Evolutionary conservation across 1,140 invertebrate species (phyloP).

Genomic region (Battus philenor): DNA sequence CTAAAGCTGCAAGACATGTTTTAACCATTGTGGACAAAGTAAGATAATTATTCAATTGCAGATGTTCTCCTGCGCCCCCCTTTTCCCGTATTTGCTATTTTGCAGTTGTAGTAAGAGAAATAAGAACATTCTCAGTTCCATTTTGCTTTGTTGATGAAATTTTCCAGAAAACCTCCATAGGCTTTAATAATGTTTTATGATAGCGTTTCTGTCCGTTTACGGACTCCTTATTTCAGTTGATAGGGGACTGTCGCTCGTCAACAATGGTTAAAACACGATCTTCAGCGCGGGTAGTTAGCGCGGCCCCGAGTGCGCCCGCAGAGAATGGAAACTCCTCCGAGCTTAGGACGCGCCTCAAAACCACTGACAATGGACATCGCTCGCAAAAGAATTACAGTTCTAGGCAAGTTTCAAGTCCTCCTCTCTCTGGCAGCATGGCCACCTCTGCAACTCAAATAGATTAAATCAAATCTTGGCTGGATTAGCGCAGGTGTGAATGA

Average conservation of each 20-base stretch:
- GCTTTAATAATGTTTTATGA: constrained; percentile 45
- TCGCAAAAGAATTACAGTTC: constrained; percentile 47
- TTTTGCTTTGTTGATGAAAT: constrained; percentile 51
- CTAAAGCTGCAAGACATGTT: constrained; percentile 70
- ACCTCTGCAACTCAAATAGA: constrained; percentile 10
- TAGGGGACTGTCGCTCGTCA: constrained; percentile 66
- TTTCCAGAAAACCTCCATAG: constrained; percentile 59
- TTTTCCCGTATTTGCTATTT: constrained; percentile 33
- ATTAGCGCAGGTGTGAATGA: background rate
- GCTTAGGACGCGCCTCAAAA: constrained; percentile 62
- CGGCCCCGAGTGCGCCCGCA: constrained; percentile 49
- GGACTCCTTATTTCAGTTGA: constrained; percentile 72
- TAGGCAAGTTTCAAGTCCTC: constrained; percentile 61
- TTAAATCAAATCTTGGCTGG: background rate
- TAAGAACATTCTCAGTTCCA: constrained; percentile 41
- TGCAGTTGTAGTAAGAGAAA: constrained; percentile 62
- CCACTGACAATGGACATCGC: constrained; percentile 55
- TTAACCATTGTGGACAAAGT: constrained; percentile 73
- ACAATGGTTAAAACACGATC: constrained; percentile 76
- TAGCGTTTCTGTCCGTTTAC: constrained; percentile 59
- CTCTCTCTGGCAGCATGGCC: constrained; percentile 38
- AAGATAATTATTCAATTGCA: constrained; percentile 71
- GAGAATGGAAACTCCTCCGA: constrained; percentile 66
- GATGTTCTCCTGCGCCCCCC: constrained; percentile 55
- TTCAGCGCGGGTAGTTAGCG: constrained; percentile 69